These are phyloP conservation scores for Cacatua alba DNA, from an alignment of 2,113 vertebrate species.

Conservation along the genomic window DNA sequence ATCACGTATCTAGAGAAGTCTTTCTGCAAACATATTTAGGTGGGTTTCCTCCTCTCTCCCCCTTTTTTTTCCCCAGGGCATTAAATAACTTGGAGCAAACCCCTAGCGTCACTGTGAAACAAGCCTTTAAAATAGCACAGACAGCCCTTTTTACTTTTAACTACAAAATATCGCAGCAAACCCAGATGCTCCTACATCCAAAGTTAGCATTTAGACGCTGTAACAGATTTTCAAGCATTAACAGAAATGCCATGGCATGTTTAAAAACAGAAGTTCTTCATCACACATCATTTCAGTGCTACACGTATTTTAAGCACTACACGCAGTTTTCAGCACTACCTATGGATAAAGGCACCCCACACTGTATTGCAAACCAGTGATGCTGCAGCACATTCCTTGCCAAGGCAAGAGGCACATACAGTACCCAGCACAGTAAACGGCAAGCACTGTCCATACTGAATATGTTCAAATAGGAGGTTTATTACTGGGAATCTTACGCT, in stretches of 20 bases:
- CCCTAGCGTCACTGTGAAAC: neutral
- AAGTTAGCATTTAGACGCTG: neutral
- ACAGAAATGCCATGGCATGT: neutral
- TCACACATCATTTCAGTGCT: neutral
- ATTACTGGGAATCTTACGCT: accelerated
- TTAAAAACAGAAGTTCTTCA: neutral
- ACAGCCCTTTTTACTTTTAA: neutral
- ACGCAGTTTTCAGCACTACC: neutral
- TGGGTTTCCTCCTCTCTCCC: neutral
- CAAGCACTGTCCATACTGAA: neutral
- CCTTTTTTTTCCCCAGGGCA: neutral
- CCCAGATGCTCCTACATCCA: neutral
- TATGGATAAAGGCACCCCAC: neutral
- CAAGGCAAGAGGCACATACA: neutral
- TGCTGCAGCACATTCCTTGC: neutral
- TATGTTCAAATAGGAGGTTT: neutral
- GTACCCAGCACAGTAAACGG: neutral
- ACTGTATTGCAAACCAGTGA: neutral
- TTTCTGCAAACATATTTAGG: neutral
- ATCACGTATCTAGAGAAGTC: neutral
- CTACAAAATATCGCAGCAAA: neutral
- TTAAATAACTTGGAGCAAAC: neutral
- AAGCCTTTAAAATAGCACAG: neutral
- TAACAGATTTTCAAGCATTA: neutral
- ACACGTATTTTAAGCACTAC: neutral